A percentile compares a stretch with the other conserved stretches of the same genome.
Conservation (phyloP, 2,797 vertebrate species). For the Hipposideros larvatus region DNA sequence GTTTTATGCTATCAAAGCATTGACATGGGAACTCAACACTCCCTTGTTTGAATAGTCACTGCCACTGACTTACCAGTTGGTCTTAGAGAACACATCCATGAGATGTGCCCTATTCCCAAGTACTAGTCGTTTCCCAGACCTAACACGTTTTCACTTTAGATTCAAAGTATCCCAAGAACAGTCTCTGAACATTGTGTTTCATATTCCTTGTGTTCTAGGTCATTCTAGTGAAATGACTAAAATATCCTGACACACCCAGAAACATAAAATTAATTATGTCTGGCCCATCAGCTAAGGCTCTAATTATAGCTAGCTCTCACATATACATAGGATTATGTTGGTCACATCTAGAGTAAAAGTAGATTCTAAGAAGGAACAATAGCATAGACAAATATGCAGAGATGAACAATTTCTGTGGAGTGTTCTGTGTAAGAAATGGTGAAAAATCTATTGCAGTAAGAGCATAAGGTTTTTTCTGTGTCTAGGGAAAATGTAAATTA, state of each 20-base stretch:
- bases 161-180: neutral
- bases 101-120: neutral
- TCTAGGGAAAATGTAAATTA: neutral
- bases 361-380: neutral
- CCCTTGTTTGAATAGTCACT: neutral
- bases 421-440: neutral
- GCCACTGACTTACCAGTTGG: neutral
- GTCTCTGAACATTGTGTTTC: neutral
- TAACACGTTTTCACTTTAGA: neutral
- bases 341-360: neutral
- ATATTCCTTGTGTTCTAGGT: neutral
- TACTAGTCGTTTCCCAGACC: neutral
- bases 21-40: neutral
- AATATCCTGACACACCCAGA: neutral
- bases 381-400: neutral
- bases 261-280: constrained; percentile 32
- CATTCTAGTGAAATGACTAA: neutral
- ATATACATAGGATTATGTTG: neutral
- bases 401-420: neutral
- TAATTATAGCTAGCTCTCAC: neutral
- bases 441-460: neutral
- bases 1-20: neutral
- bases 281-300: neutral
- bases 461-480: neutral
- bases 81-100: neutral